Evolutionary conservation across 2,888 invertebrate genomes (phyloP), one percentile per base, ranked within the genome.

Genomic region (Cephus rjabovi): DNA sequence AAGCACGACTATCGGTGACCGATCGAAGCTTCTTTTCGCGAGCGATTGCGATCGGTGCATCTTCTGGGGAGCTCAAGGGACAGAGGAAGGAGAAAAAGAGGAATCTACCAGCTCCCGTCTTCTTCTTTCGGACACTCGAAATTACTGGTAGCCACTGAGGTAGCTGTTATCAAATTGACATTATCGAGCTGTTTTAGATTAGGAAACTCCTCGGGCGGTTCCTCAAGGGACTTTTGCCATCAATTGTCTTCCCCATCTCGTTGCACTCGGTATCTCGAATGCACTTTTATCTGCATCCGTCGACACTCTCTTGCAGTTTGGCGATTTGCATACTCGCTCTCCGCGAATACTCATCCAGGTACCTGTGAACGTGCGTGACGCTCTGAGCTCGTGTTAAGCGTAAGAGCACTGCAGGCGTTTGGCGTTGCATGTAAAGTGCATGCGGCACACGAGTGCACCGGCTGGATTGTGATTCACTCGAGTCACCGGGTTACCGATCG

Each of bases 291-390:
- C 86, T 80, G 23, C 56, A 56, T 23, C 56, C 79, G 73, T 82
- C 79, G 79, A 78, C 83, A 82, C 81, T 81, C 80, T 79, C 76
- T 80, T 77, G 40, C 34, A 34, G 76, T 73, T 74, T 75, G 77
- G 74, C 77, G 79, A 88, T 87, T 88, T 87, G 86, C 86, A 88
- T 88, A 87, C 83, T 79, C 76, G 83, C 77, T 81, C 69, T n/a
- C 23, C 56, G 56, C 56, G 9, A 23, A 56, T 56, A 56, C 56
- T 23, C 9, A 9, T 56, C 1, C 23, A 56, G 9, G 23, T 9
- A 56, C 23, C 56, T 56, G 56, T 23, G 56, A 56, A 56, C 23
- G 23, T 23, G 40, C 40, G 23, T 15, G 23, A 56, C 23, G 34
- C 11, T 12, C 11, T 34, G 71, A 71, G 71, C 23, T 4, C 77